A percentile compares a stretch with the other conserved stretches of the same genome.
Evolutionary conservation across 2,888 invertebrate species (phyloP).

Genomic region (Synergus laeviventris): DNA sequence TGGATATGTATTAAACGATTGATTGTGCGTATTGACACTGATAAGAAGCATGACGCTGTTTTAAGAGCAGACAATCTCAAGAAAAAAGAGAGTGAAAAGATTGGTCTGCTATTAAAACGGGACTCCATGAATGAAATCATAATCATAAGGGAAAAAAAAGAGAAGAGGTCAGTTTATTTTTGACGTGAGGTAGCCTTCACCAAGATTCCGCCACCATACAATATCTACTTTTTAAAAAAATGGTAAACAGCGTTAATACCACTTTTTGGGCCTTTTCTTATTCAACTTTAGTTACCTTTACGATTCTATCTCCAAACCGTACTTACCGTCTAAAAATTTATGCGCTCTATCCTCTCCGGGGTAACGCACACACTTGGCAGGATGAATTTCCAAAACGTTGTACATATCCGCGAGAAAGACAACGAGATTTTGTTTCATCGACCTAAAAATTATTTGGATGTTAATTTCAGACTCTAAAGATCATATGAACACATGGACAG

Average conservation of each 20-base stretch:
- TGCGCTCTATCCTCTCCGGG: constrained; percentile 83
- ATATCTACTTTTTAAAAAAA: constrained; percentile 21
- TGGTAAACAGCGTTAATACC: constrained; percentile 6
- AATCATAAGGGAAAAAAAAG: constrained; percentile 48
- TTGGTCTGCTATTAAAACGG: constrained; percentile 50
- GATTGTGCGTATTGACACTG: constrained; percentile 70
- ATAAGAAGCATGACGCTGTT: constrained; percentile 73
- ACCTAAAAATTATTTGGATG: constrained; percentile 78
- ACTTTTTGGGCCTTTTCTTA: constrained; percentile 20
- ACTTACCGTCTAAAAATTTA: constrained; percentile 76
- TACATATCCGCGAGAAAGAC: constrained; percentile 96
- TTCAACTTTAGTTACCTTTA: constrained; percentile 36
- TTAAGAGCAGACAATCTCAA: constrained; percentile 62
- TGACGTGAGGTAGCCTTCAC: constrained; percentile 64
- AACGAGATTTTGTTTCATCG: constrained; percentile 93
- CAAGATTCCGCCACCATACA: constrained; percentile 65
- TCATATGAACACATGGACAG: background rate
- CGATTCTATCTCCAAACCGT: constrained; percentile 36
- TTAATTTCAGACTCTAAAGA: background rate
- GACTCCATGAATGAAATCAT: constrained; percentile 53
- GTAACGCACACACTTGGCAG: constrained; percentile 90
- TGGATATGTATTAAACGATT: constrained; percentile 7
- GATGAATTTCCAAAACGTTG: constrained; percentile 94
- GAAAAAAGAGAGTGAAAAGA: background rate
- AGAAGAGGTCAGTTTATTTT: background rate